phyloP scores from a whole-genome alignment of 2,113 vertebrate species.

The Electrona antarctica region DNA sequence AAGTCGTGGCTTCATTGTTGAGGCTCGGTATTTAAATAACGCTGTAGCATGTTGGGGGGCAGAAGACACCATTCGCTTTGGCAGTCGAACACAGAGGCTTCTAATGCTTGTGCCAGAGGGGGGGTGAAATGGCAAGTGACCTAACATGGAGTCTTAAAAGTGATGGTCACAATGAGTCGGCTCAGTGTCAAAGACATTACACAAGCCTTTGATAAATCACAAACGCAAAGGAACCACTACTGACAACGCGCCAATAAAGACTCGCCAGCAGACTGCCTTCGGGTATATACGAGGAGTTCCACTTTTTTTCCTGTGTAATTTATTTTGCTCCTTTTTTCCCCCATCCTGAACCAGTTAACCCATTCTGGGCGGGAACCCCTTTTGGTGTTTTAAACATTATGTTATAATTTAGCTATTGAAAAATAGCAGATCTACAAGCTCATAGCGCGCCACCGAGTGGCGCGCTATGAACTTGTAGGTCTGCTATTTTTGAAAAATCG shows the following conservation, averaged over 20 bases:
- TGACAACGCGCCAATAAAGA: neutral
- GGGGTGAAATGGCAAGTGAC: neutral
- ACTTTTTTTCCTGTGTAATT: neutral
- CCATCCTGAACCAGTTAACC: slow-evolving; percentile 3
- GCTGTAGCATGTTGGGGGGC: too few species aligned
- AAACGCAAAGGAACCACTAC: neutral
- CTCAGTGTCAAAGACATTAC: slow-evolving; percentile 5
- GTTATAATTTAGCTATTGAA: too few species aligned
- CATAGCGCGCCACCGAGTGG: too few species aligned
- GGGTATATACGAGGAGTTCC: neutral
- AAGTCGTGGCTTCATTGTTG: too few species aligned
- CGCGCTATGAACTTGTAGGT: too few species aligned
- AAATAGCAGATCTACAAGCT: too few species aligned
- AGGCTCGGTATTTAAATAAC: too few species aligned
- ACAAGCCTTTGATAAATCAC: neutral
- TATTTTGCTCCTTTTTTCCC: neutral
- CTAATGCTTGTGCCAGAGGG: neutral
- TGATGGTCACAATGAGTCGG: slow-evolving; percentile 4
- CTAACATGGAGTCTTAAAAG: neutral
- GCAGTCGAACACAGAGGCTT: too few species aligned
- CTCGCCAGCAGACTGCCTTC: neutral
- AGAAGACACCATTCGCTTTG: too few species aligned
- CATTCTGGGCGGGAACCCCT: too few species aligned
- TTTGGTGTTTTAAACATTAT: too few species aligned
- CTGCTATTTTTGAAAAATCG: too few species aligned